Evolutionary conservation across 2,113 vertebrate genomes (phyloP), one percentile per base, ranked within the genome.

Genomic region (Calypte anna): DNA sequence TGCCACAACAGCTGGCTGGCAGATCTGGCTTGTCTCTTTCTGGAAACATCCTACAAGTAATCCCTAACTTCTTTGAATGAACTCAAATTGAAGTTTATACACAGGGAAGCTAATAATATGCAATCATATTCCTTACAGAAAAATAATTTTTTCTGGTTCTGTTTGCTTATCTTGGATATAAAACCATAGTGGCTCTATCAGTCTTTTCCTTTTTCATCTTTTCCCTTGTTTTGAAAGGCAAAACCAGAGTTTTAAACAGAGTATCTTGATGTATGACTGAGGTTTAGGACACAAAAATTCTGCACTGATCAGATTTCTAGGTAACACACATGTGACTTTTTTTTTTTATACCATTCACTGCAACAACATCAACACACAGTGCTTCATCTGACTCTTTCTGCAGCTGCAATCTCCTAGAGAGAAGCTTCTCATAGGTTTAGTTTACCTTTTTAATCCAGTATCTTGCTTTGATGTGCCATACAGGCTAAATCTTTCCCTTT

Each of bases 391-490:
- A 18, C 51, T 44, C 27, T 28, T 57, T 17, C 7, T 79, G 59
- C 74, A 85, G 53, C 70, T 90, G 31, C 54, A 19, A 27, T n/a
- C 67, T 83, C 17, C 19, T 31, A 61, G 59, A 46, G 50, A 17
- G 62, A 58, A 67, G 33, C 54, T 90, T 84, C 80, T 93, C n/a
- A 38, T 4, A 51, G 46, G 18, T 86, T 67, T 77, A 36, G 62
- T 92, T 83, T 86, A 62, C 55, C 66, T 92, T 72, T 80, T 43
- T 51, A 88, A 90, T 86, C 31, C 43, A 19, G 9, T 62, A 27
- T 31, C 54, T 82, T 9, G 1, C 92, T 96, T 96, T 97, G 92
- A 95, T 95, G 69, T 84, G 23, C 33, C 31, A 5, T 28, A 43
- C 30, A 77, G 73, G 40, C 21, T 58, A 81, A 79, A 53, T 55